Evolutionary conservation across 1,140 invertebrate species (phyloP).

Genomic region (Ooceraea biroi): DNA sequence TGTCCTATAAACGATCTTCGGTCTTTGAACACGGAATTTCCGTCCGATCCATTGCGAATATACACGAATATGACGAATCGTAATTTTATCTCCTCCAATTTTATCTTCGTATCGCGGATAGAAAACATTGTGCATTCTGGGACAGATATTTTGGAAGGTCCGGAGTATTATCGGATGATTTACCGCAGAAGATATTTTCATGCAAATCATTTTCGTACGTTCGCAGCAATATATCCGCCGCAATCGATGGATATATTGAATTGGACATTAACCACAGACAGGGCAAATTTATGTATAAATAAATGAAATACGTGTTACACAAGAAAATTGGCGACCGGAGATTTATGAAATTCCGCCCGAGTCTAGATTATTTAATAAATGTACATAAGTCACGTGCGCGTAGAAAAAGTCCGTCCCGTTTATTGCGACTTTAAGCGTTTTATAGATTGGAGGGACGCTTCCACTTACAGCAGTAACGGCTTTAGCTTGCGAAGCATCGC

Average conservation of each 20-base stretch:
- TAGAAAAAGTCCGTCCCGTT: no score
- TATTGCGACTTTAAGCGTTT: background rate
- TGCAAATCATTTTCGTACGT: conserved; percentile 29
- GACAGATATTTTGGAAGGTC: background rate
- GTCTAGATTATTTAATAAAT: no score
- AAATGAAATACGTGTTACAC: no score
- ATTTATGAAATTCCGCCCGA: no score
- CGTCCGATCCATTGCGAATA: background rate
- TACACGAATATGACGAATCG: conserved; percentile 29
- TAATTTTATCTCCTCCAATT: conserved; percentile 13
- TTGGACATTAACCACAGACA: background rate
- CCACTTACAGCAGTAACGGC: background rate
- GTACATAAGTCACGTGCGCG: no score
- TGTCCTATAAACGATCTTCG: background rate
- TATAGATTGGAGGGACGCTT: background rate
- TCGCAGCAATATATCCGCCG: conserved; percentile 2
- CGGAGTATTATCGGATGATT: conserved; percentile 22
- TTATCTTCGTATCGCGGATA: no score
- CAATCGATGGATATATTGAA: conserved; percentile 27
- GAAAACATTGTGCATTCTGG: background rate
- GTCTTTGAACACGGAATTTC: conserved; percentile 5
- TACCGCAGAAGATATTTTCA: background rate
- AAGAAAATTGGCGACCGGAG: no score
- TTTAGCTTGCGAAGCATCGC: background rate
- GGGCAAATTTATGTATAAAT: background rate